Conservation (phyloP, 2,113 vertebrate genomes). For the Seriola aureovittata region DNA sequence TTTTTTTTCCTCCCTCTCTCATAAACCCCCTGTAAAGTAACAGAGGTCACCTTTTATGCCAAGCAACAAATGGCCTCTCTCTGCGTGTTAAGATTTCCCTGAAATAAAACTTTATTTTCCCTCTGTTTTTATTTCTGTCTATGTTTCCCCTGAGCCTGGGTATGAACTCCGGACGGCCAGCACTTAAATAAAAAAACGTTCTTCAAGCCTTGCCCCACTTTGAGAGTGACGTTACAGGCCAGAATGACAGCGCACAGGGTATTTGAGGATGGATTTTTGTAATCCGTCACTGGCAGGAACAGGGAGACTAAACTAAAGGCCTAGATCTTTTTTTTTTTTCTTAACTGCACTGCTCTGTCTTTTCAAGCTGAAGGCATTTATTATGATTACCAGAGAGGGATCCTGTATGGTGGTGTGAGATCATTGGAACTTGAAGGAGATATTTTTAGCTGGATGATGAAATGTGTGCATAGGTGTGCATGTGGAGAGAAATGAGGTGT, state of each 20-base stretch:
- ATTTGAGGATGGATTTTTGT: slow-evolving; percentile 75
- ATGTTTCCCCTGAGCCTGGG: slow-evolving; percentile 54
- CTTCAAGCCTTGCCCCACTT: slow-evolving; percentile 67
- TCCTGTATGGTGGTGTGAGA: slow-evolving; percentile 40
- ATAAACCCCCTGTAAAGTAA: slow-evolving; percentile 79
- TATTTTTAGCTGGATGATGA: slow-evolving; percentile 75
- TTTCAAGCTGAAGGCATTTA: slow-evolving; percentile 64
- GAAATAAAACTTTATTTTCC: slow-evolving; percentile 56
- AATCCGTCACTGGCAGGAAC: slow-evolving; percentile 70
- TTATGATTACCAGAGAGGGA: slow-evolving; percentile 49
- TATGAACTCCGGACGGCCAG: slow-evolving; percentile 63
- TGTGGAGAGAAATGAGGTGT: slow-evolving; percentile 81
- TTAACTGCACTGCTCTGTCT: slow-evolving; percentile 35
- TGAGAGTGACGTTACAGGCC: slow-evolving; percentile 56
- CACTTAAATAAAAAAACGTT: slow-evolving; percentile 62
- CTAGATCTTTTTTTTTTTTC: slow-evolving; percentile 20
- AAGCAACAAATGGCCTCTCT: slow-evolving; percentile 77
- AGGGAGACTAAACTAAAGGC: slow-evolving; percentile 49
- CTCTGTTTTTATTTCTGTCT: slow-evolving; percentile 37
- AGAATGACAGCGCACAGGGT: slow-evolving; percentile 56
- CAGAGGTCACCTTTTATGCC: slow-evolving; percentile 83
- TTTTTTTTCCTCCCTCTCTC: slow-evolving; percentile 28
- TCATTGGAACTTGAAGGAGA: slow-evolving; percentile 46
- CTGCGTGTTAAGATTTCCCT: slow-evolving; percentile 55
- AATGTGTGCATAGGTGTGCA: slow-evolving; percentile 72